These are phyloP conservation scores for Oncorhynchus kisutch DNA, from an alignment of 2,113 vertebrate genomes.

Conservation along the genomic window DNA sequence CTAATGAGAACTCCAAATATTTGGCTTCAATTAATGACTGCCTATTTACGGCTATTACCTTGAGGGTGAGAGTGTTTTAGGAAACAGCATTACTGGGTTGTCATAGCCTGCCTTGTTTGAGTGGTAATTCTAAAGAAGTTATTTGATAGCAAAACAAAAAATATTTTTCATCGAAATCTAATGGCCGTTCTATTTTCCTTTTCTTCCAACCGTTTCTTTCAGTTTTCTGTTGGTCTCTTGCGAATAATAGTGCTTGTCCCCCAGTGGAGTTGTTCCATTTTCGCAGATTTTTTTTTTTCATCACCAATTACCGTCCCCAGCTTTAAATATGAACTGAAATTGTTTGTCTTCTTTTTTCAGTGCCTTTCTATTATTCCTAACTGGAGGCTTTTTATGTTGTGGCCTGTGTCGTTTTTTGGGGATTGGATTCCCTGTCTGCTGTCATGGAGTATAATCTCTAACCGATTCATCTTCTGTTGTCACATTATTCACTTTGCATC, in stretches of 20 bases:
- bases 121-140: too few species aligned
- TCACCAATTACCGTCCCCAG: not conserved
- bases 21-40: not conserved
- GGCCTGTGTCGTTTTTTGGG: too few species aligned
- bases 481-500: too few species aligned
- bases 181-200: not conserved
- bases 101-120: too few species aligned
- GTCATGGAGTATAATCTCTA: too few species aligned
- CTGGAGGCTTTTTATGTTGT: not conserved
- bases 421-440: too few species aligned
- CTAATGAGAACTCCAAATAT: too few species aligned
- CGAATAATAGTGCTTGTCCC: conserved; percentile 7
- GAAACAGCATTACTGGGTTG: too few species aligned
- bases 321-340: not conserved
- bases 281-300: not conserved
- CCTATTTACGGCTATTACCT: not conserved
- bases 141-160: too few species aligned
- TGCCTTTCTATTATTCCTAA: not conserved
- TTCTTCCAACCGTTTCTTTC: not conserved
- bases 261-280: conserved; percentile 13
- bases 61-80: not conserved
- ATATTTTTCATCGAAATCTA: not conserved
- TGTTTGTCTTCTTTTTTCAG: not conserved
- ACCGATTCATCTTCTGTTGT: too few species aligned
- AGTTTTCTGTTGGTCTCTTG: not conserved